These are phyloP conservation scores for Bufo bufo DNA, from an alignment of 2,113 vertebrate species.

Conservation along the genomic window DNA sequence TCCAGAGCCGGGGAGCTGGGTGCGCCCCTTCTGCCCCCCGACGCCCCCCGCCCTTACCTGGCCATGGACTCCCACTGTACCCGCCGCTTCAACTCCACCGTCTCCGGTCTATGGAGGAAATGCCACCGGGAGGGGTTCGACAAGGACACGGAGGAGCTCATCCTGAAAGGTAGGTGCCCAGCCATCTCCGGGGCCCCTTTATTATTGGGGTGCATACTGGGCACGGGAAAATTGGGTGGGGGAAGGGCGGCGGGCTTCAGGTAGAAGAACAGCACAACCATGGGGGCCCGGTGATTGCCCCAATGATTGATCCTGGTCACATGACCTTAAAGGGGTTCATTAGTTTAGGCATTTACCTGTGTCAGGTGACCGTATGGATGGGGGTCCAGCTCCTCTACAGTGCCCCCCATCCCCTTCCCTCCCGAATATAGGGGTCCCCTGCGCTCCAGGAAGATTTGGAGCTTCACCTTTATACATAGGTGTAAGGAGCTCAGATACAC, in stretches of 20 bases:
- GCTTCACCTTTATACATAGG: too few relatives aligned
- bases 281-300: too few relatives aligned
- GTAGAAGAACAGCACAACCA: too few relatives aligned
- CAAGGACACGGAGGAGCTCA: constrained; percentile 86
- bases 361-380: too few relatives aligned
- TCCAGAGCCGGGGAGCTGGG: constrained; percentile 1
- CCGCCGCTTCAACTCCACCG: constrained; percentile 87
- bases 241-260: too few relatives aligned
- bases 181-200: not conserved
- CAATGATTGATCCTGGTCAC: not conserved
- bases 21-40: constrained; percentile 56
- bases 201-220: not conserved
- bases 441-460: too few relatives aligned
- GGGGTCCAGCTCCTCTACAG: too few relatives aligned
- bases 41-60: constrained; percentile 73
- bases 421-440: too few relatives aligned
- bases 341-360: not conserved
- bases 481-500: not conserved
- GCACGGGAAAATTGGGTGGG: too few relatives aligned
- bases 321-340: not conserved
- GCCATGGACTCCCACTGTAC: constrained; percentile 85
- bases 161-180: constrained; percentile 77
- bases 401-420: too few relatives aligned
- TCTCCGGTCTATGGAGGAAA: constrained; percentile 86
- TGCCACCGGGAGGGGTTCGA: constrained; percentile 87